Evolutionary conservation across 2,113 vertebrate genomes (phyloP), one percentile per base, ranked within the genome.

Genomic region (Merops nubicus): DNA sequence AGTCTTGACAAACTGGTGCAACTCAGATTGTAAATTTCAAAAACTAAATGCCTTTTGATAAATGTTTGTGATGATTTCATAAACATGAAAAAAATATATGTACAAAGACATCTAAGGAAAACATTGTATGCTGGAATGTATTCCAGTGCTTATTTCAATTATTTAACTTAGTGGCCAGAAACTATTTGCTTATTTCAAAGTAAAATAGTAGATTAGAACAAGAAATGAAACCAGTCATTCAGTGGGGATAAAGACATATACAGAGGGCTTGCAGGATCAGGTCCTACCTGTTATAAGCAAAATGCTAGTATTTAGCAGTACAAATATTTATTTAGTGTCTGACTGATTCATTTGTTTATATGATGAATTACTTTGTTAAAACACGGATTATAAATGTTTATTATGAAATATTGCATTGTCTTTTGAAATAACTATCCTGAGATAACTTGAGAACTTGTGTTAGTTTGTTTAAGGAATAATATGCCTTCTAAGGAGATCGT

Each of bases 261-360:
- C 77, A 80, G 69, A 88, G 97, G 97, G 93, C 97, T 97, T 97
- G 97, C 96, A 85, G 97, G 97, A 96, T 97, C 96, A 88, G 96
- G 97, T 97, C 96, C 96, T 96, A 91, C 64, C 56, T 68, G 69
- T 68, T 91, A 89, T 50, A 94, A 95, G 82, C 70, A 85, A 97
- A 96, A 96, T 85, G 43, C 75, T 88, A 92, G 67, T 94, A 94
- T 95, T 91, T 97, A 97, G 75, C 85, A 93, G 84, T 96, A 83
- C 50, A 90, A 93, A 87, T 97, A 97, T 96, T 97, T 97, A 97
- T 97, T 97, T 97, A 96, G 89, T 95, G 87, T 97, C 90, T 96
- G 97, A 97, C 93, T 89, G 94, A 91, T 96, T 97, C 91, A 94
- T 97, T 96, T 97, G 91, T 97, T 97, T 97, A 90, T 96, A 96